These are phyloP conservation scores for Odobenus rosmarus DNA, from an alignment of 2,113 vertebrate genomes.

Conservation along the genomic window DNA sequence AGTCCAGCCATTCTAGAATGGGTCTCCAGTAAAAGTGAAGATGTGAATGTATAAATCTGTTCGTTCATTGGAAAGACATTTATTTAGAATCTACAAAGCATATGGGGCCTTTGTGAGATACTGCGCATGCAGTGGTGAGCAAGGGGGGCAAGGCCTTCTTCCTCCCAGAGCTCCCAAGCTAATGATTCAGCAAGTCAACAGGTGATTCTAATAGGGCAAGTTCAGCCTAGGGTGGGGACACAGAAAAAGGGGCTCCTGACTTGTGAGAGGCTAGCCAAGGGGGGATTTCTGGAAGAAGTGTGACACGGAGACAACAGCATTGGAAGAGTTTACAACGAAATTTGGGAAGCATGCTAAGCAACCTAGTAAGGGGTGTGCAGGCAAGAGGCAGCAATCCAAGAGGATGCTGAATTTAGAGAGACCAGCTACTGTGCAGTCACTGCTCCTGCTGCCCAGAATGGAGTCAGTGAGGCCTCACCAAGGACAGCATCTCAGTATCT, in stretches of 20 bases:
- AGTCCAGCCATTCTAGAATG: neutral
- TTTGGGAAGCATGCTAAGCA: neutral
- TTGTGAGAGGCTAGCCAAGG: neutral
- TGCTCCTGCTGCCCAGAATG: neutral
- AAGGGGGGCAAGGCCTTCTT: neutral
- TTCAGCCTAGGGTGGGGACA: neutral
- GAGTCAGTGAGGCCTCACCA: neutral
- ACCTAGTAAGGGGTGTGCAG: neutral
- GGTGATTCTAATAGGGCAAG: neutral
- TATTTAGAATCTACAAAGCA: neutral
- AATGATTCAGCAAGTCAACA: neutral
- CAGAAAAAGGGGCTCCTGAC: neutral
- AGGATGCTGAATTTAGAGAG: neutral
- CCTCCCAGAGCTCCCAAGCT: neutral
- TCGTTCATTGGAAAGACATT: neutral
- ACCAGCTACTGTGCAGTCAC: fast-evolving
- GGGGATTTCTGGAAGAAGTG: neutral
- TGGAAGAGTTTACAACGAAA: neutral
- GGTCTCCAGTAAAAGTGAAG: neutral
- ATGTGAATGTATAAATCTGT: neutral
- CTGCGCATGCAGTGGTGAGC: neutral
- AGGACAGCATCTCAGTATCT: neutral
- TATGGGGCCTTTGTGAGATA: fast-evolving
- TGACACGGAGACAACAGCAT: neutral
- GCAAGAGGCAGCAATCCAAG: neutral